Evolutionary conservation across 1,140 invertebrate genomes (phyloP).

Genomic region (Heterodera carotae): DNA sequence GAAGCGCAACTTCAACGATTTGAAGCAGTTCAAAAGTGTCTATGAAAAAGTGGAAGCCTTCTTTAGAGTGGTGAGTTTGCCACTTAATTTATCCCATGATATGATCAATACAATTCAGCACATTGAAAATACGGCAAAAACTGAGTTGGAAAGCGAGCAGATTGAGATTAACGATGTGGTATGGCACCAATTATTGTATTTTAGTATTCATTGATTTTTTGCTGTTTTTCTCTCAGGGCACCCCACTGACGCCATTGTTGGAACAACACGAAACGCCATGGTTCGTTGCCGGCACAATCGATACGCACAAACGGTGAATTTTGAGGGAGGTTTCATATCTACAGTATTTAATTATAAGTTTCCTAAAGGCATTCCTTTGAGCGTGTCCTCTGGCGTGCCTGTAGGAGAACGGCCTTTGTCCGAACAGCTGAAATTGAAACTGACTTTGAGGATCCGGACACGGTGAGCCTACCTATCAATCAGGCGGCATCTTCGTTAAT

Average conservation of each 20-base stretch:
- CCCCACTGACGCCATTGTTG: slow-evolving; percentile 46
- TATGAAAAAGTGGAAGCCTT: slow-evolving; percentile 62
- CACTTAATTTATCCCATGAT: neutral
- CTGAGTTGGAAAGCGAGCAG: slow-evolving; percentile 52
- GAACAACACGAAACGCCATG: slow-evolving; percentile 51
- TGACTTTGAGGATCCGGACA: slow-evolving; percentile 90
- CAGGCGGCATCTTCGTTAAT: neutral
- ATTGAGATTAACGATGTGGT: slow-evolving; percentile 55
- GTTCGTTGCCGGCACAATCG: slow-evolving; percentile 70
- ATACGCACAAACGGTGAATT: slow-evolving; percentile 73
- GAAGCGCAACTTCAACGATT: slow-evolving; percentile 59
- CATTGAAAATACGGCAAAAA: slow-evolving; percentile 56
- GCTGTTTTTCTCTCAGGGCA: slow-evolving; percentile 34
- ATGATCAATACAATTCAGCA: slow-evolving; percentile 46
- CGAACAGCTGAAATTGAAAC: slow-evolving; percentile 75
- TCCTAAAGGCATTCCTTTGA: slow-evolving; percentile 83
- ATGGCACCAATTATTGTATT: neutral
- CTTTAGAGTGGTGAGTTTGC: slow-evolving; percentile 56
- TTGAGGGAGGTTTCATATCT: neutral
- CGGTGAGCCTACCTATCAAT: slow-evolving; percentile 75
- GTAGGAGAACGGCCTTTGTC: slow-evolving; percentile 82
- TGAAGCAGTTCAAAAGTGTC: slow-evolving; percentile 53
- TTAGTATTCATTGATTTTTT: slow-evolving; percentile 27
- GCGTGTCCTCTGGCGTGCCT: slow-evolving; percentile 95
- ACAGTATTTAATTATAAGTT: neutral